These are phyloP conservation scores for Dryobota labecula DNA, from an alignment of 2,888 invertebrate species.

Conservation along the genomic window DNA sequence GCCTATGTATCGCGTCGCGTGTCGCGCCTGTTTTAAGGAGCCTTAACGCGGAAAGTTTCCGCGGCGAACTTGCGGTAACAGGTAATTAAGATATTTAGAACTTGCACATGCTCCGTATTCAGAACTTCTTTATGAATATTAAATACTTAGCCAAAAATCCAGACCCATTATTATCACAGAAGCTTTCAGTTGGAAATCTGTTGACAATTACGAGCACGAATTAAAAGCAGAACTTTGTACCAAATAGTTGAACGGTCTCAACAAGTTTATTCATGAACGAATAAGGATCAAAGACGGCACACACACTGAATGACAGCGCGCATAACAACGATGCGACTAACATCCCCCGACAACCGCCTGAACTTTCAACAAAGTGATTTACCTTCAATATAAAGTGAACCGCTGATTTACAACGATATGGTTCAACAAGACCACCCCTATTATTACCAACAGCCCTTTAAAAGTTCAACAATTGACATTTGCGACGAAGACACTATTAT, in stretches of 20 bases:
- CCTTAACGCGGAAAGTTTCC: slow-evolving; percentile 60
- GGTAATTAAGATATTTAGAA: slow-evolving; percentile 73
- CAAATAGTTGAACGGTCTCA: slow-evolving; percentile 11
- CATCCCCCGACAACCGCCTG: slow-evolving; percentile 64
- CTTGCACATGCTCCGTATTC: slow-evolving; percentile 64
- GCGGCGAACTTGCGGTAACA: slow-evolving; percentile 53
- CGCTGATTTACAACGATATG: slow-evolving; percentile 84
- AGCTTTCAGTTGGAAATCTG: slow-evolving; percentile 27
- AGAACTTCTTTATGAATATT: slow-evolving; percentile 65
- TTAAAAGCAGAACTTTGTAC: slow-evolving; percentile 10
- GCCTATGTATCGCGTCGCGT: too few relatives aligned
- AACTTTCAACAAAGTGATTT: slow-evolving; percentile 80
- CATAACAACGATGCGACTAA: slow-evolving; percentile 40
- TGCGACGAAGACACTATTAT: slow-evolving; percentile 81
- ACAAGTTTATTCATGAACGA: slow-evolving; percentile 28
- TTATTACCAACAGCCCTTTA: slow-evolving; percentile 79
- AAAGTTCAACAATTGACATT: slow-evolving; percentile 89
- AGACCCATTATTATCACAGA: slow-evolving; percentile 25
- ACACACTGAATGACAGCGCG: slow-evolving; percentile 16
- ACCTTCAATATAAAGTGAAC: slow-evolving; percentile 79
- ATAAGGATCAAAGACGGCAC: slow-evolving; percentile 23
- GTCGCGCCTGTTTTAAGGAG: too few relatives aligned
- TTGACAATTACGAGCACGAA: slow-evolving; percentile 7
- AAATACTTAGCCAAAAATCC: slow-evolving; percentile 54
- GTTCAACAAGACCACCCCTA: slow-evolving; percentile 79